Evolutionary conservation across 1,140 invertebrate genomes (phyloP), one percentile per base, ranked within the genome.

Genomic region (Ericerus pela): DNA sequence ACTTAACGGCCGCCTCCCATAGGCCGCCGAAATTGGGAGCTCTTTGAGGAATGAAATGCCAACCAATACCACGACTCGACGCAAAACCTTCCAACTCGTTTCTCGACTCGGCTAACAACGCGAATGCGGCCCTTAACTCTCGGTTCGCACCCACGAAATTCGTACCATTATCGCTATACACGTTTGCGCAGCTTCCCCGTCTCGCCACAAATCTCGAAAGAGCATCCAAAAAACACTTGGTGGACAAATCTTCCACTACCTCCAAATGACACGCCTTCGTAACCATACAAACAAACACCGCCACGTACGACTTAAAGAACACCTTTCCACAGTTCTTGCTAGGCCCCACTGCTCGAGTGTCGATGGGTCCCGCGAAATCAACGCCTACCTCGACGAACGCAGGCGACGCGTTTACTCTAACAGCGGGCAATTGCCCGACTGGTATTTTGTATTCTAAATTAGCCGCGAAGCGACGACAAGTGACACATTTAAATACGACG

Each of bases 1-100:
- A 59, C 36, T 67, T 63, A 0, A 70, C 65, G 1, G 47, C 61
- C 18, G 64, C 60, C 61, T 63, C 62, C 63, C 63, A 70, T 29
- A 61, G 29, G n/a, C 67, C 65, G 20, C 66, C 64, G 28, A 64
- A 61, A 38, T 67, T 60, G 2, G 63, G 60, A 10, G 58, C 56
- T 26, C 20, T 2, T 10, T 66, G 65, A 18, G 62, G 63, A 47
- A 53, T 66, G 53, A 67, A 67, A 41, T 62, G 51, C 63, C 64
- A 67, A 10, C 24, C 1, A 22, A 59, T 56, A 1, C 27, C 20
- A 22, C 28, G 10, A 4, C 52, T 28, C 0, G 31, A 22, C 6
- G 47, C 27, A 16, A 51, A 28, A 22, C n/a, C 11, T 4, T 4
- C 11, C 3, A 51, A 22, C 22, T 51, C n/a, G n/a, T n/a, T n/a